Evolutionary conservation across 2,113 vertebrate species (phyloP), one percentile per base, ranked within the genome.

Genomic region (sheep (Ovis aries)): DNA sequence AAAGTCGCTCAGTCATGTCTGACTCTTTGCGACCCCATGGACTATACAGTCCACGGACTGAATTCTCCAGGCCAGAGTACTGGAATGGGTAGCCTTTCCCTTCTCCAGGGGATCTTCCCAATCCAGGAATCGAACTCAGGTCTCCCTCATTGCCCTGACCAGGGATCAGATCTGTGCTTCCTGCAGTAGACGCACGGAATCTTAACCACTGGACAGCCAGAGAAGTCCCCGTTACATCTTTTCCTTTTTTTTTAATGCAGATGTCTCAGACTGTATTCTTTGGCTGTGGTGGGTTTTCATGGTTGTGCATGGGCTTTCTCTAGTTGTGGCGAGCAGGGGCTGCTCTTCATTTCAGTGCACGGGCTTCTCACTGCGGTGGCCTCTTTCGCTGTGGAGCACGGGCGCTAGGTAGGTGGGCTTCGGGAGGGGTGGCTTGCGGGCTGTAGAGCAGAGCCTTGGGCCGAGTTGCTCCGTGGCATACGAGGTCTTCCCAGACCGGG

Each of bases 391-490:
- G 40, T 43, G 40, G 71, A 77, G 12, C 67, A 0, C 0, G 67
- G n/a, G 67, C n/a, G 23, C 67, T 23, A 23, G n/a, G 67, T 9
- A 3, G 14, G 23, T 8, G 23, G 40, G 71, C 71, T 27, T 43
- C 23, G 2, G 71, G 3, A 2, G 40, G 12, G 4, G 71, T 43
- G 12, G 40, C 71, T 14, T 3, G 0, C 3, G 6, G 71, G 23
- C 40, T 77, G 23, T 25, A 14, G 40, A 7, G 71, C 71, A 7
- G 23, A 77, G 71, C 5, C 40, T 77, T 6, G 25, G 71, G 40
- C 40, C 13, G 1, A 43, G 71, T 43, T 43, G 71, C 40, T 77
- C 40, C 6, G 12, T 77, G 71, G 71, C 71, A 43, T 4, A 1
- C 27, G 71, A 25, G 23, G 43, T 27, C 71, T 27, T 27, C 71